These are phyloP conservation scores for Cydia amplana DNA, from an alignment of 1,140 invertebrate species.

Conservation along the genomic window DNA sequence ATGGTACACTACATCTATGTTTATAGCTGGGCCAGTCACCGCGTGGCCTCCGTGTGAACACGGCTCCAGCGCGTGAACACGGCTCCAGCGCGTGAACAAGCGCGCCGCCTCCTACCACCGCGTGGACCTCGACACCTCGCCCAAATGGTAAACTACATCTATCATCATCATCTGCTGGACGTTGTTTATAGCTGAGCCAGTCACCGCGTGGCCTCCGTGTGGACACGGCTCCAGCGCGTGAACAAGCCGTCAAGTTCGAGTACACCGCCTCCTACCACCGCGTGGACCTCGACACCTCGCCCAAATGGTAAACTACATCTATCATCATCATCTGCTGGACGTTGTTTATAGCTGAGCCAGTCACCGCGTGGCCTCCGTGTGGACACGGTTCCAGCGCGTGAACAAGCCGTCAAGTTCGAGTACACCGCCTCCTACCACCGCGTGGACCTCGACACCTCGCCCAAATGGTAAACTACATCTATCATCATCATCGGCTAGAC, in stretches of 20 bases:
- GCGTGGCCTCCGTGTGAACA: slow-evolving; percentile 94
- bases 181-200: slow-evolving; percentile 10
- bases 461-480: no score
- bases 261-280: slow-evolving; percentile 98
- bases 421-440: no score
- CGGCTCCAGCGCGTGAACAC: slow-evolving; percentile 82
- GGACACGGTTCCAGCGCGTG: no score
- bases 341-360: neutral
- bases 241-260: slow-evolving; percentile 97
- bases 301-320: slow-evolving; percentile 89
- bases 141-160: slow-evolving; percentile 50
- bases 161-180: no score
- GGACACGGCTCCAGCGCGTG: slow-evolving; percentile 93
- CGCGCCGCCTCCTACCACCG: slow-evolving; percentile 97
- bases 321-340: no score
- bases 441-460: no score
- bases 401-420: no score
- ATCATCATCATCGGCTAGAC: no score
- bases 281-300: slow-evolving; percentile 92
- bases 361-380: no score
- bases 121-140: slow-evolving; percentile 92
- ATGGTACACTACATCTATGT: slow-evolving; percentile 93
- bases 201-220: slow-evolving; percentile 85
- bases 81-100: slow-evolving; percentile 87
- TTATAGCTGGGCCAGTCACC: no score